Evolutionary conservation across 1,140 invertebrate genomes (phyloP).

Genomic region (Lethrus apterus): DNA sequence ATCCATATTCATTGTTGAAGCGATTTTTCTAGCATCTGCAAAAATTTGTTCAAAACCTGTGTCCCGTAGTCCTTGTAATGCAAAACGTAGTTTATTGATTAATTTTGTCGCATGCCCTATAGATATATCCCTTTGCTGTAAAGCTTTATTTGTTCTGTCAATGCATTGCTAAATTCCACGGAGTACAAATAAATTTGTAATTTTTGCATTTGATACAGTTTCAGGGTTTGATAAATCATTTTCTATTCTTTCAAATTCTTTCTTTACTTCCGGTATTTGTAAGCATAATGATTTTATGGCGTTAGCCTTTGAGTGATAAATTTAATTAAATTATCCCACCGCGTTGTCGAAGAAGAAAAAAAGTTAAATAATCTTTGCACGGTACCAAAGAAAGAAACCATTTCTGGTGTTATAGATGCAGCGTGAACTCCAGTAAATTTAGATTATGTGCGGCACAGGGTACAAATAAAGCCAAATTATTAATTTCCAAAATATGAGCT

Average conservation of each 20-base stretch:
- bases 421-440: slow-evolving; percentile 17
- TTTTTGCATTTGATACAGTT: slow-evolving; percentile 5
- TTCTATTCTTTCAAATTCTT: slow-evolving; percentile 1
- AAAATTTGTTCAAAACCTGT: too few species aligned
- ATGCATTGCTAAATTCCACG: too few species aligned
- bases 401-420: slow-evolving; percentile 11
- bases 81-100: too few species aligned
- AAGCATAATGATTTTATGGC: neutral
- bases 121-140: too few species aligned
- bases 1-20: too few species aligned
- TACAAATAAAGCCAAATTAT: slow-evolving; percentile 6
- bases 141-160: too few species aligned
- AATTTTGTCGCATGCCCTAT: too few species aligned
- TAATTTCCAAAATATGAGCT: slow-evolving; percentile 8
- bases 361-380: slow-evolving; percentile 7
- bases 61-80: too few species aligned
- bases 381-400: neutral
- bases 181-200: neutral
- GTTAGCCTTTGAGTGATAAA: slow-evolving; percentile 4
- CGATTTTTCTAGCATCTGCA: too few species aligned
- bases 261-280: neutral
- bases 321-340: slow-evolving; percentile 5
- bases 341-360: slow-evolving; percentile 4
- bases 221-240: slow-evolving; percentile 1
- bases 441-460: slow-evolving; percentile 21